Evolutionary conservation across 2,888 invertebrate genomes (phyloP).

Genomic region (Polyommatus icarus): DNA sequence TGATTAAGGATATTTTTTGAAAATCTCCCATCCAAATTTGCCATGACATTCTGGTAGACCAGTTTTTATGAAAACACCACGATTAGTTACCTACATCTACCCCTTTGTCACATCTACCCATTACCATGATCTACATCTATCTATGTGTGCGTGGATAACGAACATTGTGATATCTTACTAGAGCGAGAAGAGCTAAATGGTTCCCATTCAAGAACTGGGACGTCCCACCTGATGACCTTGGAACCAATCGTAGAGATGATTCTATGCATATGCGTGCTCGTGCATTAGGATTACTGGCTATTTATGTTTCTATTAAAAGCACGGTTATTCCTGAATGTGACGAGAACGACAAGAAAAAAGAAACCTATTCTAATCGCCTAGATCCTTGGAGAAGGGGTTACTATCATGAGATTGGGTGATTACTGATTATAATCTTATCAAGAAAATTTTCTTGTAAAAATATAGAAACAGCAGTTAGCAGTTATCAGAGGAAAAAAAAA

Average conservation of each 20-base stretch:
- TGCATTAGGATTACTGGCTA: background rate
- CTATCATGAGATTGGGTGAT: too few species aligned
- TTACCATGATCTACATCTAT: background rate
- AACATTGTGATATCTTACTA: constrained; percentile 70
- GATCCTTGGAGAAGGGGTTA: too few species aligned
- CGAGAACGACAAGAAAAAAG: background rate
- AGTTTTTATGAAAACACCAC: too few species aligned
- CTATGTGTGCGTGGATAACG: constrained; percentile 20
- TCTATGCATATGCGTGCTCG: background rate
- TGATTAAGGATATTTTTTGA: too few species aligned
- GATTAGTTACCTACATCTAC: background rate
- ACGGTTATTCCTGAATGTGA: background rate
- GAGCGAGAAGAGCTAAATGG: constrained; percentile 72
- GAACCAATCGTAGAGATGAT: background rate
- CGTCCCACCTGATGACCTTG: constrained; percentile 48
- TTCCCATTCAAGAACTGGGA: constrained; percentile 71
- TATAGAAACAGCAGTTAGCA: too few species aligned
- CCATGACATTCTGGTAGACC: too few species aligned
- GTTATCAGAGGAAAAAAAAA: too few species aligned
- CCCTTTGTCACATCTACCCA: background rate
- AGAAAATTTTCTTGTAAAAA: too few species aligned
- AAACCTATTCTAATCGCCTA: too few species aligned
- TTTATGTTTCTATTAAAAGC: background rate
- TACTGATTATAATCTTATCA: too few species aligned
- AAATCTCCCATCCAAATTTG: too few species aligned